A percentile compares a stretch with the other conserved stretches of the same genome.
These are phyloP conservation scores for Falco berigora DNA, from an alignment of 2,797 vertebrate genomes.

Conservation along the genomic window DNA sequence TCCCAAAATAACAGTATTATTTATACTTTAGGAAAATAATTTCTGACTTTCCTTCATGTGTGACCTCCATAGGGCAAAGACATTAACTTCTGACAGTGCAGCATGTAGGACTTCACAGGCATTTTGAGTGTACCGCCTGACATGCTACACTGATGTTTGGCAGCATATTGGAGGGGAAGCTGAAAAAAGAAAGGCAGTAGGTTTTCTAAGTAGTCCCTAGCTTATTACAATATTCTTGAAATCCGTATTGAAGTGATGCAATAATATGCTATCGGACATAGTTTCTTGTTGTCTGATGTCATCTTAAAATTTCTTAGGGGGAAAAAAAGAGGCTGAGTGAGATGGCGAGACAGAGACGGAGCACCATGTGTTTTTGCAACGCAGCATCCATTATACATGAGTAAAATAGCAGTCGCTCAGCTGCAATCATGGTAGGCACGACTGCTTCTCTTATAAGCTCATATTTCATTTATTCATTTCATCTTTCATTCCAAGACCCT, in stretches of 20 bases:
- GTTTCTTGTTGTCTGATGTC: background rate
- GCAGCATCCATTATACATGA: slow-evolving; percentile 49
- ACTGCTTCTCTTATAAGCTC: slow-evolving; percentile 16
- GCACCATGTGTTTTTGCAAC: background rate
- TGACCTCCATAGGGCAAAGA: background rate
- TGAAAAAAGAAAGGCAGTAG: background rate
- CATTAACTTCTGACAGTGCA: background rate
- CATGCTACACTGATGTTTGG: background rate
- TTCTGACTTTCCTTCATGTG: background rate
- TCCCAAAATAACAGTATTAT: background rate
- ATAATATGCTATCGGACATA: background rate
- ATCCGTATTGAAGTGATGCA: background rate
- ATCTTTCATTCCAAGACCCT: background rate
- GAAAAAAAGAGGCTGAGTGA: background rate
- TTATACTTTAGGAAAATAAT: background rate
- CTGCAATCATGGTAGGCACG: slow-evolving; percentile 12
- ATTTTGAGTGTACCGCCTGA: background rate
- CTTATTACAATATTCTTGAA: background rate
- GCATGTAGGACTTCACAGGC: background rate
- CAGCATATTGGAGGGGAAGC: background rate
- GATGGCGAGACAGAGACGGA: background rate
- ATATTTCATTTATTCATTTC: slow-evolving; percentile 16
- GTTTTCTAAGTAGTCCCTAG: background rate
- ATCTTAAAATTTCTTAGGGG: background rate
- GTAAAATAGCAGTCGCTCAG: background rate